Base-by-base conservation (phyloP, 2,888 invertebrate species). In the Acanthopleura granulata region DNA sequence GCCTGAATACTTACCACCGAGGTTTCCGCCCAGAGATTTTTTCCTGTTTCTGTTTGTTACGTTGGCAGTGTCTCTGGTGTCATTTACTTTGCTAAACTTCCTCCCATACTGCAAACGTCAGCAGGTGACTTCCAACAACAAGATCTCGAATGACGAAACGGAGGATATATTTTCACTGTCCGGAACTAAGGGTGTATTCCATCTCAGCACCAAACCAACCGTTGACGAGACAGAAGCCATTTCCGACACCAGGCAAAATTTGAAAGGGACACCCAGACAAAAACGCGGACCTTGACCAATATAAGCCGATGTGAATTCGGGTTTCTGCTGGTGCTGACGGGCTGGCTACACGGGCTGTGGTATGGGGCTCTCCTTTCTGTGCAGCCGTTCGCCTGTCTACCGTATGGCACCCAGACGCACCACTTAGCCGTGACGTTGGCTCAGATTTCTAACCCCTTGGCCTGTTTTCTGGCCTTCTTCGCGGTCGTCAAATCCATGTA, bases 301-400 rank as follows among this genome's bases (percentile, higher is more conserved):
- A 16, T 66, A 16, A 27, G 22, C 15, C 1, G 66, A 27, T 1
- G 25, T 27, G 66, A 66, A 66, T 66, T 27, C 66, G 66, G 22
- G 27, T 66, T 27, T 27, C 25, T 66, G 1, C 14, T 66, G 16
- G 6, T 66, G 16, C 66, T 66, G 15, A 91, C 91, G 49, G 90
- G 89, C 0, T 87, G 90, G 80, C 91, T 95, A 71, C 94, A 94
- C 86, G 93, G 94, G 78, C 92, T 95, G 71, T 93, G 93, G 85
- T 96, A 95, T 90, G 95, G 95, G 72, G 92, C 95, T 83, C 92
- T 96, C 80, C 95, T 95, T 29, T 94, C 95, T 77, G 93, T 96
- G 81, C 95, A 95, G 91, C 94, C 95, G 69, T 96, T 94, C 90
- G 95, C 96, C 73, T 94, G 94, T 86, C 92, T 95, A 85, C 95